These are phyloP conservation scores for Lithobius niger DNA, from an alignment of 1,140 invertebrate species.

Conservation along the genomic window DNA sequence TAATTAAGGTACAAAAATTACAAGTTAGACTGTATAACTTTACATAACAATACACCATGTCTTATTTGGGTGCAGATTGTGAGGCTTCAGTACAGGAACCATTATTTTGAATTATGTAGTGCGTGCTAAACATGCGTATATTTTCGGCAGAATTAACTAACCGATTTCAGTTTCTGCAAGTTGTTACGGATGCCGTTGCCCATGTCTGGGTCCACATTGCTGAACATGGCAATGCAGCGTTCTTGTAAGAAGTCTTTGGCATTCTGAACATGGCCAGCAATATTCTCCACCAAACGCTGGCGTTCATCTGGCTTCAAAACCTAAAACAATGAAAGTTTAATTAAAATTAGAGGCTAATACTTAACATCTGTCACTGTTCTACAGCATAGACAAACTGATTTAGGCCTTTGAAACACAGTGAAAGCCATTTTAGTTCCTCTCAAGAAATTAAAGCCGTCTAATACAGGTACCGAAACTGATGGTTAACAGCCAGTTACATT, in stretches of 20 bases:
- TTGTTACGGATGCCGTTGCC: slow-evolving; percentile 27
- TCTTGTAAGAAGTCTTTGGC: slow-evolving; percentile 72
- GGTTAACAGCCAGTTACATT: neutral
- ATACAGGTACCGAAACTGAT: neutral
- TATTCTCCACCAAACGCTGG: slow-evolving; percentile 59
- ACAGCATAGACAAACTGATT: neutral
- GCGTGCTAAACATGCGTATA: too few relatives aligned
- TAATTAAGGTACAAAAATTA: too few relatives aligned
- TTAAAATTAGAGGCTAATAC: neutral
- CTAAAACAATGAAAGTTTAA: too few relatives aligned
- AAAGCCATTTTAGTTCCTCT: neutral
- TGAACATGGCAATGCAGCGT: slow-evolving; percentile 33
- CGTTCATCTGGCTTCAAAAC: slow-evolving; percentile 57
- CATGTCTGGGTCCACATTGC: slow-evolving; percentile 33
- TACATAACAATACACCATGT: too few relatives aligned
- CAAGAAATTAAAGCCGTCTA: slow-evolving; percentile 4
- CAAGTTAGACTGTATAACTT: too few relatives aligned
- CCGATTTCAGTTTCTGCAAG: neutral
- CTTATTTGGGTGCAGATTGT: too few relatives aligned
- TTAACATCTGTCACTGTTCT: neutral
- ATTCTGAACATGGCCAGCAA: slow-evolving; percentile 57
- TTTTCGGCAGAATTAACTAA: too few relatives aligned
- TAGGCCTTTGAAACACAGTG: neutral
- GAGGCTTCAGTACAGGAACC: too few relatives aligned
- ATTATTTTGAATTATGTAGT: too few relatives aligned